phyloP scores from a whole-genome alignment of 1,140 invertebrate species.

The Leptoteleia sp. region DNA sequence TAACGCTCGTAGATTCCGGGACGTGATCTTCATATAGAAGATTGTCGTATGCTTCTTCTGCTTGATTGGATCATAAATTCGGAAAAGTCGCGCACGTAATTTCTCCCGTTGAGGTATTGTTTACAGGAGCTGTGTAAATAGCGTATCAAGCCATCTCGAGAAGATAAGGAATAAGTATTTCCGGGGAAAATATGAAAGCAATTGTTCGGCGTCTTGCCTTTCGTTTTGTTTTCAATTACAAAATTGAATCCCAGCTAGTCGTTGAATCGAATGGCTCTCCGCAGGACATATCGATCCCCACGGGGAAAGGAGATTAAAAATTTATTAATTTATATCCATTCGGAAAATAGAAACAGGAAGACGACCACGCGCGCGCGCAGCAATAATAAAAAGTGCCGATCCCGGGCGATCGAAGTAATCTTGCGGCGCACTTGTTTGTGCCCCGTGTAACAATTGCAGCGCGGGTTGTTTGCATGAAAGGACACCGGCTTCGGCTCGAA shows the following conservation, averaged over 20 bases:
- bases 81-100: conserved; percentile 45
- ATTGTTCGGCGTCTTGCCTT: conserved; percentile 1
- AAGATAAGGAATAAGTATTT: conserved; percentile 30
- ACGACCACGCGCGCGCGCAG: neutral
- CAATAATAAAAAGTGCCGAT: conserved; percentile 10
- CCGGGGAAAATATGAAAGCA: conserved; percentile 20
- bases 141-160: conserved; percentile 5
- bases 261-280: conserved; percentile 8
- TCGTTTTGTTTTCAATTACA: conserved; percentile 31
- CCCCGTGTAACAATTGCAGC: neutral
- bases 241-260: conserved; percentile 21
- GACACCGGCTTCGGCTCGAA: conserved; percentile 7
- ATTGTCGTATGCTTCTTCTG: conserved; percentile 56
- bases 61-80: conserved; percentile 64
- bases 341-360: neutral
- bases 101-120: conserved; percentile 28
- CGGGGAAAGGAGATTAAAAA: conserved; percentile 14
- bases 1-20: conserved; percentile 59
- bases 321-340: conserved; percentile 31
- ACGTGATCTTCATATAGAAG: conserved; percentile 65
- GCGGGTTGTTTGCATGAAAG: conserved; percentile 6
- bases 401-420: neutral
- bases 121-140: conserved; percentile 42
- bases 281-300: conserved; percentile 12
- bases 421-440: neutral